Evolutionary conservation across 2,113 vertebrate genomes (phyloP).

Genomic region (Misgurnus anguillicaudatus): DNA sequence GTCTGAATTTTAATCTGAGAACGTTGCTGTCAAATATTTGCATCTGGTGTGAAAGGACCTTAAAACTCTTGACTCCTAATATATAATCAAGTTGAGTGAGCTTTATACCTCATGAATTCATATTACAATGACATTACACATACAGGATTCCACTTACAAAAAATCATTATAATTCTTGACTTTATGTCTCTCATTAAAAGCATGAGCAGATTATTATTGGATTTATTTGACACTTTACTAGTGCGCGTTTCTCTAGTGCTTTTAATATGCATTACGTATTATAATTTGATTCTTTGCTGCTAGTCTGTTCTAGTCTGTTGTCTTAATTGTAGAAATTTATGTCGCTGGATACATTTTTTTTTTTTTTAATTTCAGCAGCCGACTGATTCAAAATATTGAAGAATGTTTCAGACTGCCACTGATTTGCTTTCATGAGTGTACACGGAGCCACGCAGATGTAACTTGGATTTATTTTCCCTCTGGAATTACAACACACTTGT

Average conservation of each 20-base stretch:
- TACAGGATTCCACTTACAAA: background rate
- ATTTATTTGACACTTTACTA: background rate
- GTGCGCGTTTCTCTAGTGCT: background rate
- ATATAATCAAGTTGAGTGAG: background rate
- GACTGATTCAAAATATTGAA: background rate
- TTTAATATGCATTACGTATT: background rate
- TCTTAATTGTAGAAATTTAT: background rate
- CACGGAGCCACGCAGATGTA: background rate
- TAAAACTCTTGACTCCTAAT: background rate
- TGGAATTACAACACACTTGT: background rate
- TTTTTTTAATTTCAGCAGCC: background rate
- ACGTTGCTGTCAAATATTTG: too few relatives aligned
- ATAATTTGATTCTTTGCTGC: background rate
- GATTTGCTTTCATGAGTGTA: background rate
- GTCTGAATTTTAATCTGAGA: too few relatives aligned
- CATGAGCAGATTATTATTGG: background rate
- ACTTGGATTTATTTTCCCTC: slow-evolving; percentile 6
- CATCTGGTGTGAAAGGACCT: too few relatives aligned
- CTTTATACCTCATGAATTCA: background rate
- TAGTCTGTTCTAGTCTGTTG: background rate
- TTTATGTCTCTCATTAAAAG: slow-evolving; percentile 12
- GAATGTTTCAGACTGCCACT: background rate
- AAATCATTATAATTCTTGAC: background rate
- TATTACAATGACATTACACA: background rate
- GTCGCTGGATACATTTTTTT: background rate